Evolutionary conservation across 2,888 invertebrate genomes (phyloP), one percentile per base, ranked within the genome.

Genomic region (Metellina segmentata): DNA sequence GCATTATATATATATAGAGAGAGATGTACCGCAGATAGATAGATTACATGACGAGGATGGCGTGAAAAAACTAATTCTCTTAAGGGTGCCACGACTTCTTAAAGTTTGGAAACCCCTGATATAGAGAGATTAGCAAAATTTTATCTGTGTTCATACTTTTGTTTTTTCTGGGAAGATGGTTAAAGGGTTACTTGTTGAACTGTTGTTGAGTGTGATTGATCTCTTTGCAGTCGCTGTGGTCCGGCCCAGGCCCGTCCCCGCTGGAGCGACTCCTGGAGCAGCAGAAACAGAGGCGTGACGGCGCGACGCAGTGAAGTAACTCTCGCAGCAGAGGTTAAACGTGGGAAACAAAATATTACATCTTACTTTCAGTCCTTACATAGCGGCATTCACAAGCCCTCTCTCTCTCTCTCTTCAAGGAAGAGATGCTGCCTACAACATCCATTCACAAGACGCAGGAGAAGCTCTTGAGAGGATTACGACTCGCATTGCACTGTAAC

Each of bases 181-280:
- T n/a, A n/a, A n/a, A n/a, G n/a, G n/a, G n/a, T n/a, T n/a, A n/a
- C n/a, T n/a, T 61, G 1, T 61, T 6, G 13, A 61, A 13, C 2
- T 1, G 61, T 61, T 61, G 8, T 61, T 61, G 11, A 61, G 6
- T 13, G 61, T 11, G 34, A n/a, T 53, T 13, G 8, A 1, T 61
- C 61, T 34, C 93, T 93, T 94, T 96, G 70, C 96, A 97, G 96
- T 97, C 97, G 0, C 95, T 97, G 75, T 97, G 97, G 97, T 96
- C 97, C 13, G 97, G 97, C 0, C 97, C 97, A 7, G 97, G 97
- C 5, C 97, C 97, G 1, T 97, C 97, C 69, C 97, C 97, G 0
- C 95, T 98, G 90, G 97, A 97, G 94, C 96, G 97, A 72, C 96
- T 98, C 34, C 95, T 98, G 93, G 97, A 97, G 94, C 97, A 97